These are phyloP conservation scores for Syrphus vitripennis DNA, from an alignment of 2,888 invertebrate genomes.

Conservation along the genomic window DNA sequence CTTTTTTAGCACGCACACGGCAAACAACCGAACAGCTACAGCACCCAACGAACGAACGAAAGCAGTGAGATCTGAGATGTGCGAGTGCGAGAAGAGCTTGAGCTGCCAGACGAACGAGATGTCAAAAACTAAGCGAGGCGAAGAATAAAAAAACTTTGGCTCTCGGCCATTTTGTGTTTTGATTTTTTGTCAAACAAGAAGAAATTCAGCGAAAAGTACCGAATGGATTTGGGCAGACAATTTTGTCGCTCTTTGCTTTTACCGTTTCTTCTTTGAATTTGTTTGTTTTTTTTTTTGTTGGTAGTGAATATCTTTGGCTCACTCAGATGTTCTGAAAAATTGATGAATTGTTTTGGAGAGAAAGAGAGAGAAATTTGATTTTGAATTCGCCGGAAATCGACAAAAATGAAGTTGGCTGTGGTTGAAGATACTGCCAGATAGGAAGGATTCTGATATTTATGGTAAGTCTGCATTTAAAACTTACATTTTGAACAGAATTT, in stretches of 20 bases:
- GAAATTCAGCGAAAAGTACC: background rate
- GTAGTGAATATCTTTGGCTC: background rate
- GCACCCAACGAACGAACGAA: constrained; percentile 47
- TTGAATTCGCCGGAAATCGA: constrained; percentile 4
- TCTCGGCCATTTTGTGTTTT: constrained; percentile 75
- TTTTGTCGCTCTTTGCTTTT: constrained; percentile 29
- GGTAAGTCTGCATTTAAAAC: background rate
- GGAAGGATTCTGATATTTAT: background rate
- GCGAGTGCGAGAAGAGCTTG: no score
- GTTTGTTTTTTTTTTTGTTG: background rate
- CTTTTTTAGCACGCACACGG: constrained; percentile 52
- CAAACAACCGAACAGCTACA: constrained; percentile 56
- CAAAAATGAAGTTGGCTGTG: constrained; percentile 13
- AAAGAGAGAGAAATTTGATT: background rate
- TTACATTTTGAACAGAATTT: no score
- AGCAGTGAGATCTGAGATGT: no score
- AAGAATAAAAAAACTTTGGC: constrained; percentile 45
- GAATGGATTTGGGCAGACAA: background rate
- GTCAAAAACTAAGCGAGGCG: constrained; percentile 59
- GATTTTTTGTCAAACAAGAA: constrained; percentile 40
- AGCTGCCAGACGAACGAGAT: constrained; percentile 35
- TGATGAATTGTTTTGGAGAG: background rate
- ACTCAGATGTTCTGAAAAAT: background rate
- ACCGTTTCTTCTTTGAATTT: background rate
- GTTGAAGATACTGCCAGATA: background rate